Evolutionary conservation across 2,888 invertebrate genomes (phyloP).

Genomic region (Philereme vetulata): DNA sequence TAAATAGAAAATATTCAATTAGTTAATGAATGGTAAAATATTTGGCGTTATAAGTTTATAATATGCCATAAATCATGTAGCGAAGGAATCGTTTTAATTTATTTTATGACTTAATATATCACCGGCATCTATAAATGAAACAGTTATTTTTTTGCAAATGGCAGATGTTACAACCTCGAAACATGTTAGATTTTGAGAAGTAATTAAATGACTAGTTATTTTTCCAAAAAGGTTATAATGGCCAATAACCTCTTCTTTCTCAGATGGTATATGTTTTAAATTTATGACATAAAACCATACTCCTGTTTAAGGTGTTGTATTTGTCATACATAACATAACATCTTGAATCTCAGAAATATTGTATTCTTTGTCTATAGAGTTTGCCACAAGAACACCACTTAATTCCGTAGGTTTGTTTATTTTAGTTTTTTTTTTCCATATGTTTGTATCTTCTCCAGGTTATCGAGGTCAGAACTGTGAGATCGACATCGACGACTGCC

Average conservation of each 20-base stretch:
- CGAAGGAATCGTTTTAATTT: slow-evolving; percentile 31
- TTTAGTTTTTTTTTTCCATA: not conserved
- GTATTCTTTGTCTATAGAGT: too few relatives aligned
- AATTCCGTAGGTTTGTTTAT: not conserved
- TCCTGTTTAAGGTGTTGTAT: not conserved
- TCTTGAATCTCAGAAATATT: too few relatives aligned
- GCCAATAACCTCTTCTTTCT: slow-evolving; percentile 25
- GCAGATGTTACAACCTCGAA: slow-evolving; percentile 35
- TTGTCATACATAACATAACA: too few relatives aligned
- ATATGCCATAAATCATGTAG: slow-evolving; percentile 33
- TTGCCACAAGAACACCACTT: too few relatives aligned
- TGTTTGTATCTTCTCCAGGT: slow-evolving; percentile 76
- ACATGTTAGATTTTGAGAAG: slow-evolving; percentile 29
- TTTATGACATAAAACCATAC: not conserved
- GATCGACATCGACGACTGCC: slow-evolving; percentile 96
- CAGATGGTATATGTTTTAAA: slow-evolving; percentile 27
- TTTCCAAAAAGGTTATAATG: slow-evolving; percentile 24
- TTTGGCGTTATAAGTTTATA: slow-evolving; percentile 20
- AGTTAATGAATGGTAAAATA: slow-evolving; percentile 20
- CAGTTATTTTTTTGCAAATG: slow-evolving; percentile 27
- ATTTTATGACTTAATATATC: slow-evolving; percentile 36
- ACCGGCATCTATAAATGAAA: slow-evolving; percentile 28
- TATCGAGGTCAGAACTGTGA: slow-evolving; percentile 94
- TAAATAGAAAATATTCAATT: slow-evolving; percentile 15
- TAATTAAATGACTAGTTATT: slow-evolving; percentile 35